A percentile compares a stretch with the other conserved stretches of the same genome.
Evolutionary conservation across 2,797 vertebrate genomes (phyloP).

Genomic region (Craterocephalus amniculus): DNA sequence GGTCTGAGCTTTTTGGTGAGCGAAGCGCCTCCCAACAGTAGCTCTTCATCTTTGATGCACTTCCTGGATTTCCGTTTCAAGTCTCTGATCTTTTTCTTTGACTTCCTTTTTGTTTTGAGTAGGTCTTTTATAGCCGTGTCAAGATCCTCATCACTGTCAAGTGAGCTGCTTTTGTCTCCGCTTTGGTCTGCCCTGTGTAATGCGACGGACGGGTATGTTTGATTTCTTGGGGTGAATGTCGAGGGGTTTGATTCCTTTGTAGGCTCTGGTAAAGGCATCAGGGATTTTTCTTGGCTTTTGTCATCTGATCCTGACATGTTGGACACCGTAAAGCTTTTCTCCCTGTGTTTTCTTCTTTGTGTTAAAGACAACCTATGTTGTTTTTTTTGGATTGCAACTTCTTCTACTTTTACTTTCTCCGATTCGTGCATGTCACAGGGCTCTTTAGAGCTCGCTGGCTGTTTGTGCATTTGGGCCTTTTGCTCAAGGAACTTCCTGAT

Average conservation of each 20-base stretch:
- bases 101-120: conserved; percentile 90
- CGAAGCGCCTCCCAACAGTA: conserved; percentile 50
- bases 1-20: conserved; percentile 72
- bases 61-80: conserved; percentile 82
- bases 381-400: conserved; percentile 65
- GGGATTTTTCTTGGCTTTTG: conserved; percentile 38
- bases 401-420: conserved; percentile 58
- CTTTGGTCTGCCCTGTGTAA: conserved; percentile 66
- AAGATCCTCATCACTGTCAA: conserved; percentile 97
- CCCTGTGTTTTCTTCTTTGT: conserved; percentile 79
- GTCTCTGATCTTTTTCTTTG: conserved; percentile 87
- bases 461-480: conserved; percentile 88
- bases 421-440: conserved; percentile 33
- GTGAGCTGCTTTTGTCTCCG: conserved; percentile 94
- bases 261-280: conserved; percentile 40
- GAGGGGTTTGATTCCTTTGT: conserved; percentile 43
- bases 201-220: conserved; percentile 21
- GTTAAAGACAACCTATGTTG: conserved; percentile 71
- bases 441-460: conserved; percentile 55
- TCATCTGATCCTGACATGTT: conserved; percentile 28
- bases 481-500: conserved; percentile 92
- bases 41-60: conserved; percentile 77
- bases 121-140: conserved; percentile 95
- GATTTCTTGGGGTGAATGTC: conserved; percentile 32
- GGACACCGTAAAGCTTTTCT: conserved; percentile 39